phyloP scores from a whole-genome alignment of 2,113 vertebrate species.

The Phalacrocorax aristotelis region DNA sequence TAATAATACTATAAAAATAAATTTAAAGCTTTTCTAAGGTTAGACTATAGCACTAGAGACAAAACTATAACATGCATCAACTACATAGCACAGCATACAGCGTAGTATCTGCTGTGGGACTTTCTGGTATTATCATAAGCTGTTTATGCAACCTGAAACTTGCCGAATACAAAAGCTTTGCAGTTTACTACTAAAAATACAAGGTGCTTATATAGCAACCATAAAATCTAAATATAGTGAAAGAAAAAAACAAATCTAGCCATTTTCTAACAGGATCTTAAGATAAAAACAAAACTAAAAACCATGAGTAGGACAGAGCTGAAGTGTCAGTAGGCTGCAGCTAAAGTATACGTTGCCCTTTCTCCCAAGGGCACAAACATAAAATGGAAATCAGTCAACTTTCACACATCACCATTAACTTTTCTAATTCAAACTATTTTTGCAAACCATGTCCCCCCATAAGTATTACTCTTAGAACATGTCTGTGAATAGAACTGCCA shows the following conservation, averaged over 20 bases:
- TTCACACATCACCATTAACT: background rate
- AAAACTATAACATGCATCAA: background rate
- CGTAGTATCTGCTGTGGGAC: background rate
- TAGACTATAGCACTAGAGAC: background rate
- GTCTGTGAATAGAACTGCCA: background rate
- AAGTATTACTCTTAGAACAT: background rate
- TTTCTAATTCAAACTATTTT: background rate
- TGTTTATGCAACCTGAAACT: background rate
- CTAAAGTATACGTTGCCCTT: background rate
- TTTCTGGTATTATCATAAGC: background rate
- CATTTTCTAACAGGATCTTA: background rate
- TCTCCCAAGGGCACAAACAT: background rate
- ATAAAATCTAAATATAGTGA: background rate
- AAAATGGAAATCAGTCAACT: background rate
- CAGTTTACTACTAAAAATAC: background rate
- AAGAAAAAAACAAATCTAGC: background rate
- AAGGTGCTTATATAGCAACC: background rate
- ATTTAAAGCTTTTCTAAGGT: background rate
- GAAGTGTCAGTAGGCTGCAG: background rate
- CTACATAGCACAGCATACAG: background rate
- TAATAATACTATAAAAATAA: background rate
- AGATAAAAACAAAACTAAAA: background rate
- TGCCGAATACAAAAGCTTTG: background rate
- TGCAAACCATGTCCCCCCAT: background rate
- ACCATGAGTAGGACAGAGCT: background rate